A percentile compares a stretch with the other conserved stretches of the same genome.
Evolutionary conservation across 2,797 vertebrate genomes (phyloP).

Genomic region (Rhynchotus rufescens): DNA sequence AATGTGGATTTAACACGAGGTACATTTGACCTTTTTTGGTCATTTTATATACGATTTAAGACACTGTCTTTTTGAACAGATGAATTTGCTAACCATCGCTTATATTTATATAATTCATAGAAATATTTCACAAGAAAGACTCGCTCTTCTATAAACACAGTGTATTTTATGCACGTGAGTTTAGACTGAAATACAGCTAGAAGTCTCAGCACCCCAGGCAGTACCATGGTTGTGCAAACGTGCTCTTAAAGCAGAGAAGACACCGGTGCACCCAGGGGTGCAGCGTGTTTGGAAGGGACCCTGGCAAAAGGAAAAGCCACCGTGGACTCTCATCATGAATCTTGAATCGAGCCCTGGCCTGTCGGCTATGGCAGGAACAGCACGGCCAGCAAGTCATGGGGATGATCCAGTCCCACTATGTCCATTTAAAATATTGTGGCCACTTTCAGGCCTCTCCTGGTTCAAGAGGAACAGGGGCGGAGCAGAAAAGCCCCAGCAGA

Average conservation of each 20-base stretch:
- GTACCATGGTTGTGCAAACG: background rate
- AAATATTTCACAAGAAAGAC: background rate
- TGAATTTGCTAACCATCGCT: background rate
- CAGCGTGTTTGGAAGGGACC: background rate
- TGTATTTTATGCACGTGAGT: background rate
- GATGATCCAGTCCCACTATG: background rate
- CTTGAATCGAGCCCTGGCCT: background rate
- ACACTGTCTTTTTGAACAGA: background rate
- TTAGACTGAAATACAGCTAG: background rate
- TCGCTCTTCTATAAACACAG: background rate
- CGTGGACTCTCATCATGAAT: fast-evolving
- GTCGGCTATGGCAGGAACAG: background rate
- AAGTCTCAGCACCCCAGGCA: background rate
- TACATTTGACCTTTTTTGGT: background rate
- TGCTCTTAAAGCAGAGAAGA: background rate
- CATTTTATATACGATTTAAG: background rate
- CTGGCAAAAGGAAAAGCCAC: background rate
- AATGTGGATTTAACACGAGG: background rate
- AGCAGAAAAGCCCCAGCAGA: background rate
- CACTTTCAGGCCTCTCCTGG: background rate
- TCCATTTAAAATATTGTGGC: background rate
- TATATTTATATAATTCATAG: background rate
- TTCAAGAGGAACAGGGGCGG: background rate
- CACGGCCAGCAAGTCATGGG: fast-evolving
- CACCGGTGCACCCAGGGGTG: background rate